These are phyloP conservation scores for Autographa gamma DNA, from an alignment of 2,888 invertebrate species.

Conservation along the genomic window DNA sequence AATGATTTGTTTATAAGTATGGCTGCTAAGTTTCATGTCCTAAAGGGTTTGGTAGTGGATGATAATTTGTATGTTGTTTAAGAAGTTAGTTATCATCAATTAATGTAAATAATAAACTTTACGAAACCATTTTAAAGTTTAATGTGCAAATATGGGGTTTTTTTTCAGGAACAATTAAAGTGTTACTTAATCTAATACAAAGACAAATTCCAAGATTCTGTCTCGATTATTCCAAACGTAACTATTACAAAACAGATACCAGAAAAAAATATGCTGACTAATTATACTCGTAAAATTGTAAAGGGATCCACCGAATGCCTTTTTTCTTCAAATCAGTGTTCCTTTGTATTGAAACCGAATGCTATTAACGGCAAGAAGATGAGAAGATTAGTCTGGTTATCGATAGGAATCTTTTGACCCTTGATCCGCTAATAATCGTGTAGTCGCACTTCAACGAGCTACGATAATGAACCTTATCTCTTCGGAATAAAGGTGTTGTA, in stretches of 20 bases:
- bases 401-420: conserved; percentile 83
- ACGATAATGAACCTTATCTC: neutral
- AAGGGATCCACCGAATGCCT: conserved; percentile 40
- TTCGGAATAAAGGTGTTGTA: neutral
- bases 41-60: neutral
- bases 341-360: conserved; percentile 59
- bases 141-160: no score
- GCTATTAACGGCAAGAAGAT: conserved; percentile 62
- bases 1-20: conserved; percentile 21
- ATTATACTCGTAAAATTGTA: conserved; percentile 46
- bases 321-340: conserved; percentile 48
- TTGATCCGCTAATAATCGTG: conserved; percentile 83
- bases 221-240: conserved; percentile 17
- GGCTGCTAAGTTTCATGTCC: neutral
- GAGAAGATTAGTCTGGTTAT: conserved; percentile 71
- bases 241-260: conserved; percentile 36
- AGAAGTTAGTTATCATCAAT: neutral
- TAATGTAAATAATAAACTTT: no score
- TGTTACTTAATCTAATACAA: neutral
- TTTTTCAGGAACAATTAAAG: no score
- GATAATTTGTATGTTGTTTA: neutral
- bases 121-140: no score
- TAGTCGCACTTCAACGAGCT: conserved; percentile 59
- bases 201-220: neutral
- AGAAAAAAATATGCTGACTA: conserved; percentile 57